phyloP scores from a whole-genome alignment of 2,113 vertebrate species.

The Calonectris borealis region DNA sequence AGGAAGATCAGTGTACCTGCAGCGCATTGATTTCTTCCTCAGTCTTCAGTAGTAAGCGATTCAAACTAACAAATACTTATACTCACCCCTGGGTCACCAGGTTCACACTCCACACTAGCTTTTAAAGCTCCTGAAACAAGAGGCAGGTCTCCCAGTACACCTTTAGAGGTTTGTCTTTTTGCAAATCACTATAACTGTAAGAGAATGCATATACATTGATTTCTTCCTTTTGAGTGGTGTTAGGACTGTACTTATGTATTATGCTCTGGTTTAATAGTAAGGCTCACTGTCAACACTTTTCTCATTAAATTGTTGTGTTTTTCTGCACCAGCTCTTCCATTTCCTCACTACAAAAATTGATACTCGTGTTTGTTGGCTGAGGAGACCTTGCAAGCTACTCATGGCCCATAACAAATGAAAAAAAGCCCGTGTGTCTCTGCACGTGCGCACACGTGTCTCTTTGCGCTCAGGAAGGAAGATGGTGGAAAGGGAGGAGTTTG shows the following conservation, averaged over 20 bases:
- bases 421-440: not conserved
- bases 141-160: not conserved
- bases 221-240: not conserved
- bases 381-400: not conserved
- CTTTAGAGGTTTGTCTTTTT: not conserved
- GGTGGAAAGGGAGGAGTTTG: not conserved
- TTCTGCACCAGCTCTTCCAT: not conserved
- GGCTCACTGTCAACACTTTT: not conserved
- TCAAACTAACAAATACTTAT: not conserved
- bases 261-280: not conserved
- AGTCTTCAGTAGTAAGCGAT: not conserved
- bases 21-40: not conserved
- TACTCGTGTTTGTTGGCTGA: not conserved
- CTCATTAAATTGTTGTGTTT: not conserved
- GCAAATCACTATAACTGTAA: not conserved
- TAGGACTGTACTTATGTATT: not conserved
- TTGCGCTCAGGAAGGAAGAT: not conserved
- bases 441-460: fast-evolving
- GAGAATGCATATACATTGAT: not conserved
- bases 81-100: not conserved
- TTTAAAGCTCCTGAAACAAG: not conserved
- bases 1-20: not conserved
- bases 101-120: not conserved
- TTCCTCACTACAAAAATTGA: not conserved
- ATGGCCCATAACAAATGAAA: not conserved